Base-by-base conservation (phyloP, 2,113 vertebrate genomes). In the Garra rufa region DNA sequence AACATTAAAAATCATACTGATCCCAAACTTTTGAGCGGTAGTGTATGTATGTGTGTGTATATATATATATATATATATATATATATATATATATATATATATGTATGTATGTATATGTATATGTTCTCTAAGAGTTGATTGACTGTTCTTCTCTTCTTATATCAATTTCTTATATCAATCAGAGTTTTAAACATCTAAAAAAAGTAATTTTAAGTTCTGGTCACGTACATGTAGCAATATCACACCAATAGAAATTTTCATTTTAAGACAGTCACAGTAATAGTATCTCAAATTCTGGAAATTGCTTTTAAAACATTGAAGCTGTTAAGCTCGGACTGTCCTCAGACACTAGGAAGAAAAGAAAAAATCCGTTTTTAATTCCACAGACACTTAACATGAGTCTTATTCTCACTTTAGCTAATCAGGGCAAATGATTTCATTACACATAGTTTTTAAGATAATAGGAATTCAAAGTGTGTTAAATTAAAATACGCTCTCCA, bases 371-470 rank as follows among this genome's bases (percentile, higher is more conserved):
- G 85, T 89, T 92, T 91, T 91, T 89, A 92, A 92, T 92, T 90
- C 88, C 83, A 88, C 90, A 89, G 82, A 90, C 50, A 85, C 90
- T 92, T 90, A 91, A 91, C 89, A 87, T 88, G 87, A 92, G 90
- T 93, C 89, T 90, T 84, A 85, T 83, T 89, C 86, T 87, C 84
- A 86, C 90, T 90, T 87, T 90, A 48, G 89, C 89, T 92, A 93
- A 94, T 94, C 92, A 93, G 91, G 90, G 80, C 90, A 89, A 93
- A 91, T 90, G 87, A 91, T 92, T 94, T 91, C 88, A 92, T 92
- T 93, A 91, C 88, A 89, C 89, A 88, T 92, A 91, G 89, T 92
- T 94, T 93, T 91, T 92, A 92, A 93, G 91, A 93, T 93, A 92
- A 93, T 94, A 93, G 75, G 88, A 93, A 94, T 93, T 90, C 94